Base-by-base conservation (phyloP, 30 jellyfish, hydroid and myxozoan genomes). In the Aurelia sp. region DNA sequence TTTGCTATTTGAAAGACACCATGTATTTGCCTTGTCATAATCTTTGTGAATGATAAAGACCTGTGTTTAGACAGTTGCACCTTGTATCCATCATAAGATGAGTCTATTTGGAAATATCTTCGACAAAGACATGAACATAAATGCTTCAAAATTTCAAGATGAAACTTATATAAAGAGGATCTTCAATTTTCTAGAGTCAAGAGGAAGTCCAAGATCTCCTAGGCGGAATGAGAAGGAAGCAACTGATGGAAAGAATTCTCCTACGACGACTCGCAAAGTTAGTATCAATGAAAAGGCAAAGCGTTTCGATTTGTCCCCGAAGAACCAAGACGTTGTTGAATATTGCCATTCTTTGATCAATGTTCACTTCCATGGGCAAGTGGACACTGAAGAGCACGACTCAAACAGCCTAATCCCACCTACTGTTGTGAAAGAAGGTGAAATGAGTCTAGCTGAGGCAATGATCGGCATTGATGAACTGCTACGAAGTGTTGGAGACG, bases 331-430 rank as follows among this genome's bases (percentile, higher is more conserved):
- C 68, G 79, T 91, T 17, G 96, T 81, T 18, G 86, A 68, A 2
- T 91, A 91, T 62, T 91, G 98, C 88, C 85, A 74, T 20, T 76
- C 90, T 11, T 67, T 91, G 51, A 80, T 91, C 50, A 85, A 85
- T 57, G 73, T 85, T 3, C 12, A 76, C 53, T 84, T 91, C 63
- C 72, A 73, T 59, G 98, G 98, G 31, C 92, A 91, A 71, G 77
- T 52, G 3, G 70, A 13, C 2, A 31, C 62, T 17, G 88, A 85
- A 33, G 83, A 59, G 3, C 7, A 3, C 17, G 96, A 55, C 33
- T 48, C 69, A n/a, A 35, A 16, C 23, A 73, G 59, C 30, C 81
- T 87, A 4, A 15, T 61, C 6, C 96, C 90, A 15, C 96, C 90
- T 11, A 87, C 96, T 7, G 67, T 57, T 7, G 74, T 48, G 19